Evolutionary conservation across 2,113 vertebrate species (phyloP), one percentile per base, ranked within the genome.

Genomic region (Brachyhypopomus gauderio): DNA sequence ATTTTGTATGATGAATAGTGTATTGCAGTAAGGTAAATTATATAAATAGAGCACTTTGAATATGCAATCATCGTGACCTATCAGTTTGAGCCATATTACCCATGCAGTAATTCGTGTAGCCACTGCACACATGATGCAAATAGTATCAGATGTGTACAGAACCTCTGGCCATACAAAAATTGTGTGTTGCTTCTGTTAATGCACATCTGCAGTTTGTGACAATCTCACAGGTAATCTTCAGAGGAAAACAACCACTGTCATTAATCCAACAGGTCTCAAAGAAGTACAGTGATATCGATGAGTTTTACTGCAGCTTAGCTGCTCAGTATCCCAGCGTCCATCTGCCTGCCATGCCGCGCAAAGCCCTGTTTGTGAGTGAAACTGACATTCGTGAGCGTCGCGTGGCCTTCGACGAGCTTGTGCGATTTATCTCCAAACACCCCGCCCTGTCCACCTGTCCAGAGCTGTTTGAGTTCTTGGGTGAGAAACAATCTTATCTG

Each of bases 271-370:
- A 96, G 95, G 93, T 96, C 76, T 95, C 94, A 75, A 95, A 93
- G 83, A 95, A 95, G 86, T 96, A 95, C 92, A 96, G 95, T 0
- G 95, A 96, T 84, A 93, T 96, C 0, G 95, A 96, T 62, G 94
- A 95, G 75, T 90, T 96, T 38, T 94, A 94, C 89, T 90, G 92
- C 80, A 93, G 85, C 22, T 88, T 96, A 81, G 67, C 67, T 0
- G 82, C 87, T 2, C 89, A 72, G 1, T 94, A 95, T 14, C 89
- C 93, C 0, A 78, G 66, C 0, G 72, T 86, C 75, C 81, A 88
- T 75, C 89, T 96, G 56, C 95, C 95, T 0, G 87, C 89, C 0
- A 91, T 96, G 79, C 95, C 95, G 23, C 91, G 93, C 63, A 96
- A 96, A 88, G 91, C 93, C 52, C 87, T 96, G 67, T 95, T 96